Conservation (phyloP, 2,797 vertebrate genomes). For the Phalanger gymnotis region DNA sequence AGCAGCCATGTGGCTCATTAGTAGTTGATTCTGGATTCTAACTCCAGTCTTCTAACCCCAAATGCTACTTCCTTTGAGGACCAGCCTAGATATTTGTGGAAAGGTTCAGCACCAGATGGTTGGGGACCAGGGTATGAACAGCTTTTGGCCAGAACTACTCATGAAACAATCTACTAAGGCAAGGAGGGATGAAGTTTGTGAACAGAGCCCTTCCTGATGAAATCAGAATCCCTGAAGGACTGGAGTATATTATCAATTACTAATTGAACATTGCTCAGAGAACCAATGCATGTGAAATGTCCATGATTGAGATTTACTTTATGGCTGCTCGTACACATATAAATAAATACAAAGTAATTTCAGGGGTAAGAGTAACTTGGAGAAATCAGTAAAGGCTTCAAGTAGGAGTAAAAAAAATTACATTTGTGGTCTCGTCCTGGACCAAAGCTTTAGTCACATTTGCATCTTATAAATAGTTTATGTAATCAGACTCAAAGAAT, state of each 20-base stretch:
- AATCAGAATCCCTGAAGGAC: neutral
- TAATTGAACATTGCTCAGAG: neutral
- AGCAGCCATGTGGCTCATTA: neutral
- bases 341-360: neutral
- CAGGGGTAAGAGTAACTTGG: neutral
- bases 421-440: neutral
- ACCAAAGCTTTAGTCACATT: neutral
- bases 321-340: neutral
- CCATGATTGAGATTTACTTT: neutral
- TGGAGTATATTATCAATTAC: neutral
- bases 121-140: neutral
- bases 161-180: neutral
- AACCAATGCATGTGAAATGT: neutral
- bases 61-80: neutral
- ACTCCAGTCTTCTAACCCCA: neutral
- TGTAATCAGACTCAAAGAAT: neutral
- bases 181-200: neutral
- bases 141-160: neutral
- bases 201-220: neutral
- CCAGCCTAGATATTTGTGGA: neutral
- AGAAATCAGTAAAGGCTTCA: neutral
- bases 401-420: neutral
- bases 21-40: rapidly evolving
- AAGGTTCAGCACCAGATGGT: neutral
- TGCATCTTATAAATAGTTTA: neutral